phyloP scores from a whole-genome alignment of 2,113 vertebrate species.

The Parus major region DNA sequence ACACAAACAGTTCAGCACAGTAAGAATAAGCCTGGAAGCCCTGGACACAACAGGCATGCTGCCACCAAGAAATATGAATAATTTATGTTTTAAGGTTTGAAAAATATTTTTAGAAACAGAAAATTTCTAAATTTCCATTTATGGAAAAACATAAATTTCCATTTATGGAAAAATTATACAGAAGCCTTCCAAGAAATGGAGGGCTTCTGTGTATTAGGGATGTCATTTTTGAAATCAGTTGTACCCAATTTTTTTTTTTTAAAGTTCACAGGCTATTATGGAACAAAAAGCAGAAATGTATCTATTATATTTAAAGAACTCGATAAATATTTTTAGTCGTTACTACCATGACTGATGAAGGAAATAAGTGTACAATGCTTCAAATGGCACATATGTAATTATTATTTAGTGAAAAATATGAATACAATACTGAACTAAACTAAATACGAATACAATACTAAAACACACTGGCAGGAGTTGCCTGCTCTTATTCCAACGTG shows the following conservation, averaged over 20 bases:
- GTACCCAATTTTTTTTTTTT: neutral
- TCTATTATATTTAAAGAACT: neutral
- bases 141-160: too few relatives aligned
- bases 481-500: neutral
- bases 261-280: neutral
- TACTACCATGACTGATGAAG: accelerated
- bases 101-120: neutral
- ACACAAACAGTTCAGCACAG: accelerated
- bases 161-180: too few relatives aligned
- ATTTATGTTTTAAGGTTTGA: neutral
- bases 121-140: neutral
- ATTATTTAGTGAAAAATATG: neutral
- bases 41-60: neutral
- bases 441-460: neutral
- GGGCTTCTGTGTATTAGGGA: neutral
- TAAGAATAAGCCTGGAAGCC: neutral
- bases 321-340: neutral
- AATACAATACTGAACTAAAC: neutral
- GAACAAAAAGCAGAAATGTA: neutral
- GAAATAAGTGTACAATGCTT: neutral
- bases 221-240: neutral
- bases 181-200: neutral
- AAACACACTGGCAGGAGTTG: neutral
- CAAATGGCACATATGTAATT: neutral
- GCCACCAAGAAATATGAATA: neutral